Percentiles rank a stretch among this genome's conserved stretches.
Conservation (phyloP, 2,113 vertebrate species). For the Coracopsis vasa region DNA sequence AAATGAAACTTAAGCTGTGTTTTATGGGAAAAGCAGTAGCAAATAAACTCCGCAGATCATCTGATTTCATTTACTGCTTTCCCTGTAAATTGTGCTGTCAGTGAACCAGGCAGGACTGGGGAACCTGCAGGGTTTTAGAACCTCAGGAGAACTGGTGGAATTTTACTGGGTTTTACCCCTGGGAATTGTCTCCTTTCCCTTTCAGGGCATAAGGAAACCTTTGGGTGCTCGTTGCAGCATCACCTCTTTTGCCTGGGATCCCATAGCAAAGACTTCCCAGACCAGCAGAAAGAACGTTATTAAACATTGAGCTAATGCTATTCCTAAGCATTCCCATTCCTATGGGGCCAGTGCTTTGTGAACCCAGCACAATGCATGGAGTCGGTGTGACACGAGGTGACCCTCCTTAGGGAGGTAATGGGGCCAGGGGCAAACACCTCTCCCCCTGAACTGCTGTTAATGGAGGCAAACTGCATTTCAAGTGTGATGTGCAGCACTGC, state of each 20-base stretch:
- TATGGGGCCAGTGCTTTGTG: background rate
- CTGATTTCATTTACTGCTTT: background rate
- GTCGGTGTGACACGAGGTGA: accelerated
- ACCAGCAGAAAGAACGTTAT: background rate
- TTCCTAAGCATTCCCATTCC: background rate
- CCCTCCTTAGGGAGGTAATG: accelerated
- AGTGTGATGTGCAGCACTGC: no score
- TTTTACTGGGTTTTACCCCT: background rate
- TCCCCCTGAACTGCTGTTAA: accelerated
- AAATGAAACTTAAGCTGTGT: background rate
- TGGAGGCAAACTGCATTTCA: background rate
- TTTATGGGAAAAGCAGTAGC: constrained; percentile 1
- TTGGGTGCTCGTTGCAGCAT: background rate
- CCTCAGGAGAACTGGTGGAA: background rate
- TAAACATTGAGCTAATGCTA: background rate
- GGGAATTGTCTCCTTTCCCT: background rate
- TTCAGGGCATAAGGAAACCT: background rate
- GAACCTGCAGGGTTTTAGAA: background rate
- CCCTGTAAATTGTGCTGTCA: background rate
- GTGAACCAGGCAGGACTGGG: background rate
- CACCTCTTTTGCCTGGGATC: background rate
- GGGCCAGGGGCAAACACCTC: accelerated
- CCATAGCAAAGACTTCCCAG: background rate
- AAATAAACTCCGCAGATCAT: background rate
- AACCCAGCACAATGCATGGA: accelerated